phyloP scores from a whole-genome alignment of 1,140 invertebrate genomes.

The Philopotamus ludificatus region DNA sequence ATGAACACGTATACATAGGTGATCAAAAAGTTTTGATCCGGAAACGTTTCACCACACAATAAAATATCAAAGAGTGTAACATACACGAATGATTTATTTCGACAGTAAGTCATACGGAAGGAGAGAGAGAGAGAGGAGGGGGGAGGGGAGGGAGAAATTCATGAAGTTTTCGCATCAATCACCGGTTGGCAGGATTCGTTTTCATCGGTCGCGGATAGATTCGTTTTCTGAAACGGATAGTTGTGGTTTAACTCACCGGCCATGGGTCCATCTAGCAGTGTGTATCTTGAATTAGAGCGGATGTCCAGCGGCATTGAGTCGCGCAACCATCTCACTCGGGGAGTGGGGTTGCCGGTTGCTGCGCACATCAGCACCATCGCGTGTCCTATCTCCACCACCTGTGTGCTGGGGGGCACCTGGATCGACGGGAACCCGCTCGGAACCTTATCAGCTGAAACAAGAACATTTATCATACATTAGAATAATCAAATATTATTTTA shows the following conservation, averaged over 20 bases:
- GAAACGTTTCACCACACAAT: no score
- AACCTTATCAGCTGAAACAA: slow-evolving; percentile 77
- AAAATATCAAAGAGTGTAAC: no score
- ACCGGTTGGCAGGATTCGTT: not conserved
- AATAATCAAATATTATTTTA: no score
- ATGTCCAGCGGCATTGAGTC: slow-evolving; percentile 87
- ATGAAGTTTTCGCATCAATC: not conserved
- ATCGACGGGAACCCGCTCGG: slow-evolving; percentile 91
- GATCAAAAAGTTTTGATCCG: no score
- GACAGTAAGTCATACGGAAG: no score
- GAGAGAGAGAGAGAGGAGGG: no score
- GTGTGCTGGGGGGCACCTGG: slow-evolving; percentile 62
- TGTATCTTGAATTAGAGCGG: slow-evolving; percentile 79
- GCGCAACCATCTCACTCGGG: slow-evolving; percentile 89
- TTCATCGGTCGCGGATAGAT: not conserved
- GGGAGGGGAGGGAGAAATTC: not conserved
- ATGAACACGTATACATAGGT: no score
- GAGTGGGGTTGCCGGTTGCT: slow-evolving; percentile 80
- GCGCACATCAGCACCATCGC: slow-evolving; percentile 84
- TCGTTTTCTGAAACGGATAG: not conserved
- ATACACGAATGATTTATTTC: no score
- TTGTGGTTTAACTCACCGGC: slow-evolving; percentile 59
- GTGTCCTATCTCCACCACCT: slow-evolving; percentile 95
- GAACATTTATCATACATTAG: no score
- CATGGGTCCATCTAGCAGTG: slow-evolving; percentile 68